These are phyloP conservation scores for Engystomops pustulosus DNA, from an alignment of 2,113 vertebrate species.

Conservation along the genomic window DNA sequence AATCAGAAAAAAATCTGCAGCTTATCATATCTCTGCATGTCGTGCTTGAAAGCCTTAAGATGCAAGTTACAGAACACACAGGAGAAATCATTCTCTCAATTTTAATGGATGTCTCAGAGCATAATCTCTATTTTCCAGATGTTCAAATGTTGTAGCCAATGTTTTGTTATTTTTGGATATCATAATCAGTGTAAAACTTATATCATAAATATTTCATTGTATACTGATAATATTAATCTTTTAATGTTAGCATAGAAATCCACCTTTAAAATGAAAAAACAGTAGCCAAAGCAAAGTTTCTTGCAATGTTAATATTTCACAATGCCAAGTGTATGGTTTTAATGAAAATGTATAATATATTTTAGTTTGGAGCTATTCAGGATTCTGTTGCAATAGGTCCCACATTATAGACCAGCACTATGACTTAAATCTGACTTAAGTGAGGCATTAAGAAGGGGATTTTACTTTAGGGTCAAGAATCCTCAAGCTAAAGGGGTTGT, in stretches of 20 bases:
- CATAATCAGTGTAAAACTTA: constrained; percentile 8
- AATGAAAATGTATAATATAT: too few species aligned
- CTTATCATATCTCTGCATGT: constrained; percentile 23
- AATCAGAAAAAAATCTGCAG: constrained; percentile 23
- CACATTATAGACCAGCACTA: too few species aligned
- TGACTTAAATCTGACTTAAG: too few species aligned
- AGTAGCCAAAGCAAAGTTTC: neutral
- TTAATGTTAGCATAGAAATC: neutral
- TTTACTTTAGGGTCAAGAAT: too few species aligned
- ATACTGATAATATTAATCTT: neutral
- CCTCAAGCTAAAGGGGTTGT: too few species aligned
- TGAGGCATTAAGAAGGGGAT: too few species aligned
- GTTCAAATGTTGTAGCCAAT: constrained; percentile 24
- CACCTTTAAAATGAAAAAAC: neutral
- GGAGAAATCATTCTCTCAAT: constrained; percentile 7
- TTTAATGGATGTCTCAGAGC: neutral
- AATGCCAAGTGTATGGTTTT: too few species aligned
- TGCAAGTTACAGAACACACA: neutral
- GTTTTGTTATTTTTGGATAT: constrained; percentile 18
- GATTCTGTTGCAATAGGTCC: too few species aligned
- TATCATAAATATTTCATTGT: neutral
- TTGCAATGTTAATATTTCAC: too few species aligned
- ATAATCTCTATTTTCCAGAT: constrained; percentile 38
- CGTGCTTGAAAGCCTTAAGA: constrained; percentile 15
- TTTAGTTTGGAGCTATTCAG: too few species aligned